phyloP scores from a whole-genome alignment of 2,113 vertebrate species.

The Nothoprocta perdicaria region DNA sequence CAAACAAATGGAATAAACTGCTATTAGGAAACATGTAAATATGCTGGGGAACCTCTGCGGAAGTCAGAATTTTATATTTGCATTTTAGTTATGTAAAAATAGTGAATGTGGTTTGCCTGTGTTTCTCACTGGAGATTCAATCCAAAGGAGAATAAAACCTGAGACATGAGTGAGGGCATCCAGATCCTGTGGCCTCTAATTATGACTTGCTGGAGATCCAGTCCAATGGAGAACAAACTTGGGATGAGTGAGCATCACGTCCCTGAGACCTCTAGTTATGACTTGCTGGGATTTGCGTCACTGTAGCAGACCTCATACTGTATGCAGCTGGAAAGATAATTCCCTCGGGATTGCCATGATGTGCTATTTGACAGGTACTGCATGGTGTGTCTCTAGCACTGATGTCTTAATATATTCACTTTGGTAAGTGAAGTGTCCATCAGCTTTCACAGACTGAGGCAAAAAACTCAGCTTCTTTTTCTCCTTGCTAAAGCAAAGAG shows the following conservation, averaged over 20 bases:
- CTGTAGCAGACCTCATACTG: background rate
- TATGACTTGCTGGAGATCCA: background rate
- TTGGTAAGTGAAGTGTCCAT: background rate
- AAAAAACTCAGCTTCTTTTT: background rate
- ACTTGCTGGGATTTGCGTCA: background rate
- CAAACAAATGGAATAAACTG: background rate
- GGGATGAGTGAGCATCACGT: background rate
- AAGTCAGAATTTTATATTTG: background rate
- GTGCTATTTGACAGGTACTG: background rate
- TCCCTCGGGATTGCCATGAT: background rate
- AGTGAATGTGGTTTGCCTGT: background rate
- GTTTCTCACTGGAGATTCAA: background rate
- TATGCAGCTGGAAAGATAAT: background rate
- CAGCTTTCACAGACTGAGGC: background rate
- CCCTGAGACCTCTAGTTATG: background rate
- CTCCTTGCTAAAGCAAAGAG: background rate
- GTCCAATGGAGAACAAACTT: background rate
- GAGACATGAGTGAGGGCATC: background rate
- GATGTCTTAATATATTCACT: background rate
- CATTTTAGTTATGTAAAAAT: background rate
- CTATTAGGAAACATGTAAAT: background rate
- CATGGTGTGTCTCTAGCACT: fast-evolving
- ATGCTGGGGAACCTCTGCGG: background rate
- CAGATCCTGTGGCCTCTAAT: background rate
- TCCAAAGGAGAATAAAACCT: background rate